A percentile compares a stretch with the other conserved stretches of the same genome.
Evolutionary conservation across 2,888 invertebrate species (phyloP).

Genomic region (Xestia xanthographa): DNA sequence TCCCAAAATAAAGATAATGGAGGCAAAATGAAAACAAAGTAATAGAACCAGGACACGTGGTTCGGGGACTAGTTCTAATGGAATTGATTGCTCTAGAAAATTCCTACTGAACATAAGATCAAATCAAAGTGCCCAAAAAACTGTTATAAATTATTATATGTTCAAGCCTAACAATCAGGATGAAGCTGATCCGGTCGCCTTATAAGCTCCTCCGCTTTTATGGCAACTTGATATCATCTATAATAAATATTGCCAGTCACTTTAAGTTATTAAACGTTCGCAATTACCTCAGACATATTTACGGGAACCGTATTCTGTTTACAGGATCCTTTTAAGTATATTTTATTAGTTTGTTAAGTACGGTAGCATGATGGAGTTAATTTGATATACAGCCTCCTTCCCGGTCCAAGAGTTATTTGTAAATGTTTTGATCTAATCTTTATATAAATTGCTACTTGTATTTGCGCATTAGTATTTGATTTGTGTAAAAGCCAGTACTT

Average conservation of each 20-base stretch:
- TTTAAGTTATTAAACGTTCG: constrained; percentile 58
- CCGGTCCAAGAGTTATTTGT: constrained; percentile 18
- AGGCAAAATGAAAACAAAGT: no score
- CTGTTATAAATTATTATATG: constrained; percentile 41
- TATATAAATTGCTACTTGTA: constrained; percentile 27
- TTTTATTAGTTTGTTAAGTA: constrained; percentile 47
- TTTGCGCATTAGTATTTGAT: constrained; percentile 4
- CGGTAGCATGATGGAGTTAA: constrained; percentile 47
- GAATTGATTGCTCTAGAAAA: constrained; percentile 1
- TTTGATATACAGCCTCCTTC: constrained; percentile 42
- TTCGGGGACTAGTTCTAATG: no score
- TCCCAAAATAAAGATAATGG: not conserved
- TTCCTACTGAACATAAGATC: not conserved
- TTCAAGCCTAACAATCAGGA: constrained; percentile 47
- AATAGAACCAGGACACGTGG: no score
- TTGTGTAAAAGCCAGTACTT: not conserved
- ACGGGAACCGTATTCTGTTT: constrained; percentile 42
- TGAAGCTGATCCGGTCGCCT: constrained; percentile 50
- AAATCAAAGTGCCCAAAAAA: constrained; percentile 35
- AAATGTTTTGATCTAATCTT: constrained; percentile 44
- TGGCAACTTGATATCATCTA: constrained; percentile 73
- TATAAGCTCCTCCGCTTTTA: constrained; percentile 69
- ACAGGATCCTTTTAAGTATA: constrained; percentile 40
- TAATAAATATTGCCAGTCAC: constrained; percentile 66
- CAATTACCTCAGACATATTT: constrained; percentile 59